Conservation (phyloP, 2,888 invertebrate species). For the Mantis religiosa region DNA sequence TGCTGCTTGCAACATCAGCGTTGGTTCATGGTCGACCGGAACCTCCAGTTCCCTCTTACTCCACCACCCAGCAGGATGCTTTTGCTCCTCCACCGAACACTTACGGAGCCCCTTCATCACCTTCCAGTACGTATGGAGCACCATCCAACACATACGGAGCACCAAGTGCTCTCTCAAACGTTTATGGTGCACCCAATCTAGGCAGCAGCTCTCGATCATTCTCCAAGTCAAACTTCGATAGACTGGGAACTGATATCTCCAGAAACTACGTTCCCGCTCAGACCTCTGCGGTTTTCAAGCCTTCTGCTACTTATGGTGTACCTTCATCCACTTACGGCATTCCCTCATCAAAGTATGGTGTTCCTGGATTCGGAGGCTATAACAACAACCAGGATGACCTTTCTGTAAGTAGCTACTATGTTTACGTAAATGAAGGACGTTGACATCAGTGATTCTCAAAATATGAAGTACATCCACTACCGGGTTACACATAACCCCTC, state of each 20-base stretch:
- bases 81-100: constrained; percentile 40
- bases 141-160: constrained; percentile 50
- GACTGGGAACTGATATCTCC: constrained; percentile 41
- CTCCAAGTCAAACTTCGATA: neutral
- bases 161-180: constrained; percentile 43
- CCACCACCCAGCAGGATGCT: constrained; percentile 36
- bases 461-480: too few relatives aligned
- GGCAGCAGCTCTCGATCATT: neutral
- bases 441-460: too few relatives aligned
- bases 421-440: too few relatives aligned
- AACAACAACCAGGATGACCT: constrained; percentile 15
- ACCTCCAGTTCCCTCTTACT: constrained; percentile 34
- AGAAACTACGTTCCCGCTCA: constrained; percentile 45
- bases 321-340: constrained; percentile 20
- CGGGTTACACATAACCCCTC: too few relatives aligned
- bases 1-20: constrained; percentile 25
- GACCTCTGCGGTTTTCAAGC: constrained; percentile 20
- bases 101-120: constrained; percentile 44
- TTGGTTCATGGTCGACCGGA: constrained; percentile 37
- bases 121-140: constrained; percentile 48
- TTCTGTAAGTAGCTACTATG: constrained; percentile 4
- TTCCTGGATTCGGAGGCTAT: constrained; percentile 13
- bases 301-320: neutral
- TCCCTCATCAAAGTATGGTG: constrained; percentile 14
- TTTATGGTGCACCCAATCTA: constrained; percentile 40